A percentile compares a stretch with the other conserved stretches of the same genome.
phyloP scores from a whole-genome alignment of 2,888 invertebrate genomes.

The Mactromeris polynyma region DNA sequence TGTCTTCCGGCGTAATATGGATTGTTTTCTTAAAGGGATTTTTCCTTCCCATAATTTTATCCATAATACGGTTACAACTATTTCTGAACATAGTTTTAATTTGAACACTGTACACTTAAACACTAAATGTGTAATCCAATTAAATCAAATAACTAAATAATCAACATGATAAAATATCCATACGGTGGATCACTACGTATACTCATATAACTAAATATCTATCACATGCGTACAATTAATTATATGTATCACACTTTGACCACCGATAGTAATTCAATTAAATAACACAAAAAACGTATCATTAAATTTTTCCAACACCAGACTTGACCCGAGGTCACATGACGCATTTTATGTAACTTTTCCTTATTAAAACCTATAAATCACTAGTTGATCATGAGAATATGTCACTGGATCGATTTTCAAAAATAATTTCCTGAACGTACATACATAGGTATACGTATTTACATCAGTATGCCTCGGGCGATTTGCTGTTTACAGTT shows the following conservation, averaged over 20 bases:
- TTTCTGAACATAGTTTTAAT: constrained; percentile 20
- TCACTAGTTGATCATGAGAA: not conserved
- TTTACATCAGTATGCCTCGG: not conserved
- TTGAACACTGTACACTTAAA: not conserved
- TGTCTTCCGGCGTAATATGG: not conserved
- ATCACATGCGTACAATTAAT: not conserved
- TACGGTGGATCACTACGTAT: not conserved
- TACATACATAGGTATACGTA: not conserved
- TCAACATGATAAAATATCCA: not conserved
- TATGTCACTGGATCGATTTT: not conserved
- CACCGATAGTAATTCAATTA: not conserved
- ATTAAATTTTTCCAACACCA: not conserved
- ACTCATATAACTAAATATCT: no score
- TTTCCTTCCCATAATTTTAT: constrained; percentile 24
- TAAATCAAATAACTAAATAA: not conserved
- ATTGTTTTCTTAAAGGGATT: constrained; percentile 13
- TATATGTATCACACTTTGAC: not conserved
- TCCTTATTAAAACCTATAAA: not conserved
- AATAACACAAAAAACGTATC: not conserved
- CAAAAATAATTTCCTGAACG: constrained; percentile 13
- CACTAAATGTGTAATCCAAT: not conserved
- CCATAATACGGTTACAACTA: constrained; percentile 15
- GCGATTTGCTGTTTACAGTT: not conserved
- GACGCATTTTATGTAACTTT: not conserved
- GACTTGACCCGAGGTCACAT: not conserved